Conservation (phyloP, 2,888 invertebrate species). For the Drosophila demipolita region DNA sequence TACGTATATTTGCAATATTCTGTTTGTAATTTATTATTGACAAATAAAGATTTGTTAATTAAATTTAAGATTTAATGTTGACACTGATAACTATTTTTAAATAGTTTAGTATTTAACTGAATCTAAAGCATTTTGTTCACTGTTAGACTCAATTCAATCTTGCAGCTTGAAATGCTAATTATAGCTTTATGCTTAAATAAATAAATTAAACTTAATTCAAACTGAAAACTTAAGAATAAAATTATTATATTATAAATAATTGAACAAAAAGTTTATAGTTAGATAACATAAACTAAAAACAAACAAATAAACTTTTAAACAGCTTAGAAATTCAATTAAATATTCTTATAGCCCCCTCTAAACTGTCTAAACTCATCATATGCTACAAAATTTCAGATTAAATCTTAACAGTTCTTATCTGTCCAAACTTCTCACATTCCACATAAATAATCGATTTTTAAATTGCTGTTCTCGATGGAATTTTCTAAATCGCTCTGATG, state of each 20-base stretch:
- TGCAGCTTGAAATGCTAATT: background rate
- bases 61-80: background rate
- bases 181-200: background rate
- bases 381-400: background rate
- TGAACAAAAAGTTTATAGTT: background rate
- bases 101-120: background rate
- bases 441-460: slow-evolving; percentile 9
- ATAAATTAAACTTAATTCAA: background rate
- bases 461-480: background rate
- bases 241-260: background rate
- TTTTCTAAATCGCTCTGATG: slow-evolving; percentile 9
- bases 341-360: background rate
- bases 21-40: background rate
- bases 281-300: background rate
- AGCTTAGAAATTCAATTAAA: background rate
- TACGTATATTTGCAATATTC: no score
- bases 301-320: background rate
- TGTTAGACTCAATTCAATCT: no score
- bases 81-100: no score
- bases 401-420: background rate
- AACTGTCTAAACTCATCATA: background rate
- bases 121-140: accelerated
- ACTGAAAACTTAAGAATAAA: background rate
- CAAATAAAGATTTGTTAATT: background rate
- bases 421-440: background rate